phyloP scores from a whole-genome alignment of 2,113 vertebrate species.

The Notiomystis cincta region DNA sequence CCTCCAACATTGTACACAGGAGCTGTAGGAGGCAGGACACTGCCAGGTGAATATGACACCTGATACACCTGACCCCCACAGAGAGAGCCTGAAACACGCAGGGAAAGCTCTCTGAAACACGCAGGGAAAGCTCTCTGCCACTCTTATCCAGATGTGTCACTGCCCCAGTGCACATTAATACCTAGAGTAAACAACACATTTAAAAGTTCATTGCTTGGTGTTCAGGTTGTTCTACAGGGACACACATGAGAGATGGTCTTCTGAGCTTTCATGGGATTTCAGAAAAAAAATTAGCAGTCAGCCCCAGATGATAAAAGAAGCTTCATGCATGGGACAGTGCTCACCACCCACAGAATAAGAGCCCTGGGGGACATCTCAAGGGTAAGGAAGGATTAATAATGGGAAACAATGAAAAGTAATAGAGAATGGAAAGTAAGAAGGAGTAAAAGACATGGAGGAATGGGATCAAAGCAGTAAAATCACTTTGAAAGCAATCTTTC shows the following conservation, averaged over 20 bases:
- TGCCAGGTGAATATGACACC: not conserved
- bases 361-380: not conserved
- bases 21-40: not conserved
- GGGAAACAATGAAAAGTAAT: not conserved
- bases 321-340: not conserved
- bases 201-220: not conserved
- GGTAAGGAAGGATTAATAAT: slow-evolving; percentile 19
- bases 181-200: not conserved
- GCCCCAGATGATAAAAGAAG: not conserved
- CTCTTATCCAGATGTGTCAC: not conserved
- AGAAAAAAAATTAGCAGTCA: not conserved
- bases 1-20: not conserved
- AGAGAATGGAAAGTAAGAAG: slow-evolving; percentile 18
- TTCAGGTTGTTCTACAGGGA: not conserved
- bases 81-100: not conserved
- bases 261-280: not conserved
- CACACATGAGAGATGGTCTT: not conserved
- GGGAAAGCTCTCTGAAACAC: not conserved
- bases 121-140: not conserved
- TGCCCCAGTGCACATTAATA: not conserved
- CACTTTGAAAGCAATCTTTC: not conserved
- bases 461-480: slow-evolving; percentile 14
- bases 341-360: not conserved
- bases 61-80: not conserved
- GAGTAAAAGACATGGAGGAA: not conserved